A percentile compares a stretch with the other conserved stretches of the same genome.
These are phyloP conservation scores for Phylloscopus whistleri DNA, from an alignment of 2,113 vertebrate species.

Conservation along the genomic window DNA sequence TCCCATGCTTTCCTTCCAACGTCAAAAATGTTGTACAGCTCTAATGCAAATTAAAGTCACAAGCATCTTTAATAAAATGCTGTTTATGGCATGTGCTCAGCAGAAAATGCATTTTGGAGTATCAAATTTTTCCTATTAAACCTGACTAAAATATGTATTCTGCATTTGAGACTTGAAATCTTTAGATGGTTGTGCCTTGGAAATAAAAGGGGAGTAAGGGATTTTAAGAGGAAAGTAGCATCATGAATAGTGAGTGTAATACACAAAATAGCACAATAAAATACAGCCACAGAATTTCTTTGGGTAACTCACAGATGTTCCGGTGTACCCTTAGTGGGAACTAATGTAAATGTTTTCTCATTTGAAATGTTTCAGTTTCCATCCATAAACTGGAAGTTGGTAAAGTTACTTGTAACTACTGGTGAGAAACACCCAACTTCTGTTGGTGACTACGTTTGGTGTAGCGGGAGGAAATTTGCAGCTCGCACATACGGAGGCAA, in stretches of 20 bases:
- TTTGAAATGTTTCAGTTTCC: background rate
- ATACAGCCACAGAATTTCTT: background rate
- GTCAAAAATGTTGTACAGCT: background rate
- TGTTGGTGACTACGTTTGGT: background rate
- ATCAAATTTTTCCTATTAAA: background rate
- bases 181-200: background rate
- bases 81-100: background rate
- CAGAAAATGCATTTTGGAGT: background rate
- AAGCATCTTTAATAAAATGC: background rate
- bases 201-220: background rate
- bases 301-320: background rate
- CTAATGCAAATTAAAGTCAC: background rate
- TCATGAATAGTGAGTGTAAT: background rate
- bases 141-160: background rate
- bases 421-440: background rate
- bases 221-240: background rate
- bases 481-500: background rate
- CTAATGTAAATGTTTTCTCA: background rate
- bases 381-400: background rate
- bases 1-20: background rate
- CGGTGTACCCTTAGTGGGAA: background rate
- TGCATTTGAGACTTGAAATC: background rate
- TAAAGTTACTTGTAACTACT: background rate
- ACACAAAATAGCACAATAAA: background rate
- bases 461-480: background rate